A percentile compares a stretch with the other conserved stretches of the same genome.
Evolutionary conservation across 2,888 invertebrate genomes (phyloP).

Genomic region (Stramonita haemastoma): DNA sequence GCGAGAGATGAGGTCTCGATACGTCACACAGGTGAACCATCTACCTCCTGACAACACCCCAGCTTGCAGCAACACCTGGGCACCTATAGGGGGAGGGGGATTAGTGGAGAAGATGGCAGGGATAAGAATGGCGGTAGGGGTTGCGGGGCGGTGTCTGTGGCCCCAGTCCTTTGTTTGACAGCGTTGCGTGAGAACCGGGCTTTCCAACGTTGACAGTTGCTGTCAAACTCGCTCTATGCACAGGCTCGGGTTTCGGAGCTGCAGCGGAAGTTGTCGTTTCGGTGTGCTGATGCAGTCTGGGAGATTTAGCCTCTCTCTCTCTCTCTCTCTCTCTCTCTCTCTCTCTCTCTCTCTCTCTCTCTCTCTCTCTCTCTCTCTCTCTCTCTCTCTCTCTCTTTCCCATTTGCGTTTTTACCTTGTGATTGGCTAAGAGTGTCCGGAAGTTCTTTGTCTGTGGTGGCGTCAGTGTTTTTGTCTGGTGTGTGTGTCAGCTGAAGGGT

Average conservation of each 20-base stretch:
- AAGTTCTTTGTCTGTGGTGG: slow-evolving; percentile 1
- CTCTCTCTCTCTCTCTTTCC: neutral
- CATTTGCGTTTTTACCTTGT: neutral
- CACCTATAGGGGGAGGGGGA: neutral
- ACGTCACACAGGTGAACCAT: slow-evolving; percentile 6
- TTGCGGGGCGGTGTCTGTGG: neutral
- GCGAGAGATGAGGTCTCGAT: slow-evolving; percentile 19
- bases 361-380: neutral
- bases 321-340: neutral
- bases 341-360: neutral
- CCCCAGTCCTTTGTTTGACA: neutral
- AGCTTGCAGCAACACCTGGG: neutral
- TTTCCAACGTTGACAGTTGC: neutral
- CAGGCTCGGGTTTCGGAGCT: neutral
- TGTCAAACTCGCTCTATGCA: neutral
- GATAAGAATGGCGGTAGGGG: neutral
- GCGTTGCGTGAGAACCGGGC: neutral
- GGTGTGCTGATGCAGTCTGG: no score
- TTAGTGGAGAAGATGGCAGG: neutral
- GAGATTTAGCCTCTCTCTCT: no score
- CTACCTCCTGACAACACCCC: neutral
- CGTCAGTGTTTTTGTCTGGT: neutral
- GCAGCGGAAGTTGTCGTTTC: neutral
- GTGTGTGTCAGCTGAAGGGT: no score
- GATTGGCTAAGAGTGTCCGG: neutral